These are phyloP conservation scores for Campopleginae sp. DNA, from an alignment of 2,888 invertebrate genomes.

Conservation along the genomic window DNA sequence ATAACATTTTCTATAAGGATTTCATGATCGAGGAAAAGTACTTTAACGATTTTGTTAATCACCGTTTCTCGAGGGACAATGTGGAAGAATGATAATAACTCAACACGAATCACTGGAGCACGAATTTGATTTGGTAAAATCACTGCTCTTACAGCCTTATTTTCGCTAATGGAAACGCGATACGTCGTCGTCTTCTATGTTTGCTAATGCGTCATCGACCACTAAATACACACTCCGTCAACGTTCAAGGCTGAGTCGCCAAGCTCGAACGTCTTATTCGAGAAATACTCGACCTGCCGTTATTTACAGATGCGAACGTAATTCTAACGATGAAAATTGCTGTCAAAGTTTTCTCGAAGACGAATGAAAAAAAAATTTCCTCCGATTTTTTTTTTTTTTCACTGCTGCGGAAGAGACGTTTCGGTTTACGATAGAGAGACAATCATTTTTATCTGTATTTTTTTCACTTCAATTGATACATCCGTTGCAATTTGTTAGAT, in stretches of 20 bases:
- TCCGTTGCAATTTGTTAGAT: constrained; percentile 30
- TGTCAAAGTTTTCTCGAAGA: not conserved
- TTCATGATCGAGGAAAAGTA: not conserved
- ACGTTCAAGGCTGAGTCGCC: constrained; percentile 32
- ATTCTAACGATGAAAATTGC: not conserved
- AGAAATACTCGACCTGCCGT: constrained; percentile 57
- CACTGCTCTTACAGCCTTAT: constrained; percentile 22
- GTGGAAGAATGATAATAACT: constrained; percentile 17
- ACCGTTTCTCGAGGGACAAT: not conserved
- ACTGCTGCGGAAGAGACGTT: not conserved
- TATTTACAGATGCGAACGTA: constrained; percentile 21
- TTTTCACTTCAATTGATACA: constrained; percentile 11
- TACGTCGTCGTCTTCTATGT: constrained; percentile 52
- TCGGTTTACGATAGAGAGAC: not conserved
- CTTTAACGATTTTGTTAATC: constrained; percentile 17
- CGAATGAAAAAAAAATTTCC: not conserved
- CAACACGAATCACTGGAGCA: constrained; percentile 15
- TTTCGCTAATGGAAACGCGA: constrained; percentile 45
- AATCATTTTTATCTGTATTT: not conserved
- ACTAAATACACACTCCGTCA: not conserved
- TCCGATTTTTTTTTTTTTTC: not conserved
- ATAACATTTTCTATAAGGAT: not conserved
- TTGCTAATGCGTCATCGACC: constrained; percentile 57
- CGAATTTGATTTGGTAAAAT: constrained; percentile 32
- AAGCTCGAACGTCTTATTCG: constrained; percentile 27